A percentile compares a stretch with the other conserved stretches of the same genome.
Conservation (phyloP, 2,113 vertebrate species). For the Oryzias melastigma region DNA sequence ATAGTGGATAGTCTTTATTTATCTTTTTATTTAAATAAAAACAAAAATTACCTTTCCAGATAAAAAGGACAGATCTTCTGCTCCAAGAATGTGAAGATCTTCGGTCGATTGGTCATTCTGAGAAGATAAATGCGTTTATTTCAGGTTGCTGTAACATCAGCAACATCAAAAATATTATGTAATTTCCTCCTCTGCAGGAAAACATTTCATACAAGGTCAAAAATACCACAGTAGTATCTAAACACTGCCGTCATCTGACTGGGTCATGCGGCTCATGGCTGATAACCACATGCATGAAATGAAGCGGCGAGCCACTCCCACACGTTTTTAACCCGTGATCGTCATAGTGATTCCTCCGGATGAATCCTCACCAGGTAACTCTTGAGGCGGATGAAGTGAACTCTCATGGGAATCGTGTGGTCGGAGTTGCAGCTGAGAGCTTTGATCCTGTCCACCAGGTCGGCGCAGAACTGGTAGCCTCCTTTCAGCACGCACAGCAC, state of each 20-base stretch:
- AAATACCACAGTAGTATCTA: conserved; percentile 15
- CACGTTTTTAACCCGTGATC: not conserved
- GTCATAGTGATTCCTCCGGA: not conserved
- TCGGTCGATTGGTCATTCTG: conserved; percentile 85
- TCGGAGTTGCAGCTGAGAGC: conserved; percentile 86
- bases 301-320: not conserved
- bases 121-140: conserved; percentile 2
- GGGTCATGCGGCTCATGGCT: conserved; percentile 14
- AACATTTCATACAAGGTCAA: conserved; percentile 7
- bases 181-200: not conserved
- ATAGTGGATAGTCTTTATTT: not conserved
- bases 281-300: conserved; percentile 7
- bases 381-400: conserved; percentile 91
- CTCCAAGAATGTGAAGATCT: conserved; percentile 84
- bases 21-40: no score
- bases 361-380: conserved; percentile 80
- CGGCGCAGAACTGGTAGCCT: conserved; percentile 90
- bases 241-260: conserved; percentile 21
- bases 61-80: conserved; percentile 82
- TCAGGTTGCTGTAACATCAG: not conserved
- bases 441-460: conserved; percentile 89
- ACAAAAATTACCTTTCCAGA: conserved; percentile 81
- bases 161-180: not conserved
- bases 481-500: conserved; percentile 91
- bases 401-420: conserved; percentile 87